These are phyloP conservation scores for Andrena haemorrhoa DNA, from an alignment of 2,888 invertebrate species.

Conservation along the genomic window DNA sequence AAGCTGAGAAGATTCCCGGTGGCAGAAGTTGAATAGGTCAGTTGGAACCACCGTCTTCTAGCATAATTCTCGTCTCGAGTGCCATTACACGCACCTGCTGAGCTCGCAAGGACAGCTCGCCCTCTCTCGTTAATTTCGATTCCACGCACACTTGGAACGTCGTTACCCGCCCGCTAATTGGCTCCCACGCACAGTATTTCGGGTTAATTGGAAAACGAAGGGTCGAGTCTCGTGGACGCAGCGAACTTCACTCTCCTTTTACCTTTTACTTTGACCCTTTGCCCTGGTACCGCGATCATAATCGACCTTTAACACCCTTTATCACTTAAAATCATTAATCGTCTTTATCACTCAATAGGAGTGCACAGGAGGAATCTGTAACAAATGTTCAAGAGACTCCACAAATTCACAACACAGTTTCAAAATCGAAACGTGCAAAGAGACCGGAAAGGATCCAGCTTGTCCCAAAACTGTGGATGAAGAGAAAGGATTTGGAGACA, in stretches of 20 bases:
- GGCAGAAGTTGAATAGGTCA: background rate
- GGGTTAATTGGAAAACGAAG: background rate
- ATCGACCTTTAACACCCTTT: too few relatives aligned
- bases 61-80: conserved; percentile 7
- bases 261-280: too few relatives aligned
- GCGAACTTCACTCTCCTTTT: background rate
- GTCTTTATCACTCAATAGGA: too few relatives aligned
- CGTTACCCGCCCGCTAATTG: conserved; percentile 35
- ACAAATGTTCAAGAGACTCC: too few relatives aligned
- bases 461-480: too few relatives aligned
- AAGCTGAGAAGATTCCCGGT: background rate
- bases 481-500: too few relatives aligned
- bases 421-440: too few relatives aligned
- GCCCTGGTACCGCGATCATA: too few relatives aligned
- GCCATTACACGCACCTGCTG: conserved; percentile 21
- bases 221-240: background rate
- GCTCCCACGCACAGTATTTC: conserved; percentile 7
- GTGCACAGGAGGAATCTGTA: too few relatives aligned
- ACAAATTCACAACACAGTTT: too few relatives aligned
- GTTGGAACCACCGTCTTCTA: background rate
- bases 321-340: too few relatives aligned
- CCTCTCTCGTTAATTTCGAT: conserved; percentile 70
- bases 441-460: too few relatives aligned
- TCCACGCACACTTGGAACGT: conserved; percentile 31
- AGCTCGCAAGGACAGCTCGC: conserved; percentile 21